Base-by-base conservation (phyloP, 2,113 vertebrate species). In the Megaceryle maxima region DNA sequence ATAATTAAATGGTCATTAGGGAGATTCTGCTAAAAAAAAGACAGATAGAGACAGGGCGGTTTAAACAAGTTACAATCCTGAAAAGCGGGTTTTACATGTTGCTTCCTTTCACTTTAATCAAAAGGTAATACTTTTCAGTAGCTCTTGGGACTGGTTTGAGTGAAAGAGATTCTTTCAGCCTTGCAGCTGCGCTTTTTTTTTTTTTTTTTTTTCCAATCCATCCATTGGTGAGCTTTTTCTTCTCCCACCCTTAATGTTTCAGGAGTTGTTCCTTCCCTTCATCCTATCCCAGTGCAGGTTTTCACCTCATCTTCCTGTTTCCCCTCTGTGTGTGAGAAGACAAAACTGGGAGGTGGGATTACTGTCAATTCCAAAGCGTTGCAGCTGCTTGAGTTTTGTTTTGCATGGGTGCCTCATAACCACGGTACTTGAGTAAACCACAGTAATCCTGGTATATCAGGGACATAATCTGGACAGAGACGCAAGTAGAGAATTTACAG, bases 391-490 rank as follows among this genome's bases (percentile, higher is more conserved):
- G 25, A 16, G 14, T 21, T 83, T 43, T 48, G 6, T 41, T 56
- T 55, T 7, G 22, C 3, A 3, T 0, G 4, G 4, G 19, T 67
- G 25, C 4, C 17, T 74, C 14, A 1, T 7, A 7, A 24, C 12
- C 8, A 1, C 0, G 1, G 11, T 15, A 10, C 55, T 17, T 22
- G 44, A 8, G 63, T 60, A 51, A 85, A n/a, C 33, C 72, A 41
- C 5, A 15, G 37, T 16, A 50, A 28, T 17, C 25, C 22, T 26
- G 29, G 31, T 21, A 4, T 46, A 28, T 10, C 10, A 8, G 59
- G 44, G 56, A 57, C 31, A 59, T 46, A 31, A n/a, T 25, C 18
- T 55, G 24, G 70, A 8, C 33, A 44, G 53, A 33, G 39, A 5
- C 14, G 16, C 13, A 29, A 29, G 15, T 53, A 41, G 10, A n/a